phyloP scores from a whole-genome alignment of 2,888 invertebrate genomes.

The Coelinius sp. region DNA sequence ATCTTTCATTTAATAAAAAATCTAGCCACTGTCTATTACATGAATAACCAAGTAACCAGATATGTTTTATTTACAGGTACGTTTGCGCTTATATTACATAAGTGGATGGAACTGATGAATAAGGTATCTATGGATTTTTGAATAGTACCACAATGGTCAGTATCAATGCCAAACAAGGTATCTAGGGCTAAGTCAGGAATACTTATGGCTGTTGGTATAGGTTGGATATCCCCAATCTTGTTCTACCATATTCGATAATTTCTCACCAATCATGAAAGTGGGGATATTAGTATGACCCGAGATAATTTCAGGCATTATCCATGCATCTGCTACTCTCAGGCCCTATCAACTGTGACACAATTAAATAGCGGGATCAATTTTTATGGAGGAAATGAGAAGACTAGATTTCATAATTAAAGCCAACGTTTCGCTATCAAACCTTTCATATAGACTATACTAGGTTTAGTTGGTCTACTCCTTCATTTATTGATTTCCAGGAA shows the following conservation, averaged over 20 bases:
- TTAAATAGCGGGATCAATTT: no score
- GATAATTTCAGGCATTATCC: constrained; percentile 77
- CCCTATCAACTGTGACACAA: no score
- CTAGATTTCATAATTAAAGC: not conserved
- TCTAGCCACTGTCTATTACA: not conserved
- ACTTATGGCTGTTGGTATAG: not conserved
- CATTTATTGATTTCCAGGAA: not conserved
- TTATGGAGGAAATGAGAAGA: no score
- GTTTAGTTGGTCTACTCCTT: not conserved
- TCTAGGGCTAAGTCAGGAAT: constrained; percentile 6
- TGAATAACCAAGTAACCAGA: not conserved
- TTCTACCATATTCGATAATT: constrained; percentile 77
- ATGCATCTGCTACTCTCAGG: constrained; percentile 78
- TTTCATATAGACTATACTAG: not conserved
- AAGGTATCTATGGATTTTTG: not conserved
- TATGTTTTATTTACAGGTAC: constrained; percentile 6
- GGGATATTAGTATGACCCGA: constrained; percentile 78
- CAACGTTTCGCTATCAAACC: not conserved
- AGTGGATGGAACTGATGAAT: not conserved
- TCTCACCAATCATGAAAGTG: constrained; percentile 80
- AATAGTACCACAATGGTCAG: not conserved
- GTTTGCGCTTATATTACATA: not conserved
- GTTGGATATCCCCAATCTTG: constrained; percentile 69
- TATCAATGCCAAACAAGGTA: not conserved
- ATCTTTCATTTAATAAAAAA: no score